Evolutionary conservation across 2,888 invertebrate species (phyloP).

Genomic region (Pogonocherus hispidulus): DNA sequence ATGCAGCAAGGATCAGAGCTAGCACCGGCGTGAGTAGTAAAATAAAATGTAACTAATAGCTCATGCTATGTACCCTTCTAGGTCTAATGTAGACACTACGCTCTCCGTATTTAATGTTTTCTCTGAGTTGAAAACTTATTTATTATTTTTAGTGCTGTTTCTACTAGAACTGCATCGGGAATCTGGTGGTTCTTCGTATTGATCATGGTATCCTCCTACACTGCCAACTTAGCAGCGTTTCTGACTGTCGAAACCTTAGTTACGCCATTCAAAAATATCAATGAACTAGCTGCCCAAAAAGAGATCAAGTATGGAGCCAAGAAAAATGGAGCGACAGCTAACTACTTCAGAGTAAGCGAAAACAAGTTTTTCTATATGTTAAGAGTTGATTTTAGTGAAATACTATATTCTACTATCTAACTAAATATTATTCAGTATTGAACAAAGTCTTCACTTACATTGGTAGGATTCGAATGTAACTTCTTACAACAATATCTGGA

Average conservation of each 20-base stretch:
- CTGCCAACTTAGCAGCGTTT: slow-evolving; percentile 92
- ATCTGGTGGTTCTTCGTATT: slow-evolving; percentile 93
- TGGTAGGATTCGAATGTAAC: slow-evolving; percentile 83
- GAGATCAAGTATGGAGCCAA: slow-evolving; percentile 91
- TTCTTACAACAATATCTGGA: slow-evolving; percentile 85
- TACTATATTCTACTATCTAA: no score
- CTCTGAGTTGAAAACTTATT: no score
- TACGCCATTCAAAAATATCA: slow-evolving; percentile 82
- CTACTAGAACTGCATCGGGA: slow-evolving; percentile 89
- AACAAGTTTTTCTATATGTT: no score
- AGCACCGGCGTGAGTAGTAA: slow-evolving; percentile 81
- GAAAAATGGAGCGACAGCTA: slow-evolving; percentile 86
- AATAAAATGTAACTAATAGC: no score
- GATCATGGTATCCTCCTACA: slow-evolving; percentile 89
- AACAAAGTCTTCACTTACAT: no score
- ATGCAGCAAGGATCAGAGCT: slow-evolving; percentile 91
- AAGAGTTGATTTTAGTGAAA: no score
- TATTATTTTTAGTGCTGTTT: slow-evolving; percentile 77
- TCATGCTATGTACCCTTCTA: no score
- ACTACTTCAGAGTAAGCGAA: slow-evolving; percentile 86
- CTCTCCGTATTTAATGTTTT: no score
- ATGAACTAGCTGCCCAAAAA: slow-evolving; percentile 86
- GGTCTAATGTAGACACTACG: not conserved
- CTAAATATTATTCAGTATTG: no score
- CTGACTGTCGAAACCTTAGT: slow-evolving; percentile 84